These are phyloP conservation scores for Gymnoscelis rufifasciata DNA, from an alignment of 2,888 invertebrate species.

Conservation along the genomic window DNA sequence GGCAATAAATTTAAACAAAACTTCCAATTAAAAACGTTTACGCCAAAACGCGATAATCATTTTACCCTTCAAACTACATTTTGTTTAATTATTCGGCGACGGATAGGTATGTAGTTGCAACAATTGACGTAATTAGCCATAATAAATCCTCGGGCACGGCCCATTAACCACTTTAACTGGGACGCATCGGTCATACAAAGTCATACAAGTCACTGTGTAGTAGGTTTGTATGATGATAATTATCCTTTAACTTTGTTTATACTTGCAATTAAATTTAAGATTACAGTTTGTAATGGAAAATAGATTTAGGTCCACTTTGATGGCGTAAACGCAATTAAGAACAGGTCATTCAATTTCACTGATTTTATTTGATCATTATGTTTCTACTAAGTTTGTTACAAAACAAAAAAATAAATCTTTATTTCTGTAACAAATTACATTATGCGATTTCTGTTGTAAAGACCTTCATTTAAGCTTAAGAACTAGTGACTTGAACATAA, in stretches of 20 bases:
- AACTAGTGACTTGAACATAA: no score
- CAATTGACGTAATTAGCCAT: slow-evolving; percentile 33
- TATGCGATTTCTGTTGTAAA: no score
- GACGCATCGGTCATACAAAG: slow-evolving; percentile 2
- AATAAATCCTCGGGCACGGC: slow-evolving; percentile 38
- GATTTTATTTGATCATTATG: no score
- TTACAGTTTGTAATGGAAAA: no score
- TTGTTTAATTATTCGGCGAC: not conserved
- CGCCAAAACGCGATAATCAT: not conserved
- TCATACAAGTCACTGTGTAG: not conserved
- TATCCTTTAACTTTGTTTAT: not conserved
- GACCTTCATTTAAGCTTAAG: no score
- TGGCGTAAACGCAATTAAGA: no score
- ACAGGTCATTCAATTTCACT: no score
- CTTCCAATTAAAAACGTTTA: not conserved
- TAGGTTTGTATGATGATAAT: not conserved
- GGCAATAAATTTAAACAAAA: slow-evolving; percentile 5
- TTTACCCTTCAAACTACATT: not conserved
- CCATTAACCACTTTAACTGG: slow-evolving; percentile 37
- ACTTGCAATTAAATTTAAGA: no score
- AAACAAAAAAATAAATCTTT: no score
- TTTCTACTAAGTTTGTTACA: no score
- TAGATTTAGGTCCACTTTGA: no score
- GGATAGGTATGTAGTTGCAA: slow-evolving; percentile 4
- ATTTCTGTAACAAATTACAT: no score